A percentile compares a stretch with the other conserved stretches of the same genome.
Conservation (phyloP, 1,140 invertebrate genomes). For the Homarus americanus region DNA sequence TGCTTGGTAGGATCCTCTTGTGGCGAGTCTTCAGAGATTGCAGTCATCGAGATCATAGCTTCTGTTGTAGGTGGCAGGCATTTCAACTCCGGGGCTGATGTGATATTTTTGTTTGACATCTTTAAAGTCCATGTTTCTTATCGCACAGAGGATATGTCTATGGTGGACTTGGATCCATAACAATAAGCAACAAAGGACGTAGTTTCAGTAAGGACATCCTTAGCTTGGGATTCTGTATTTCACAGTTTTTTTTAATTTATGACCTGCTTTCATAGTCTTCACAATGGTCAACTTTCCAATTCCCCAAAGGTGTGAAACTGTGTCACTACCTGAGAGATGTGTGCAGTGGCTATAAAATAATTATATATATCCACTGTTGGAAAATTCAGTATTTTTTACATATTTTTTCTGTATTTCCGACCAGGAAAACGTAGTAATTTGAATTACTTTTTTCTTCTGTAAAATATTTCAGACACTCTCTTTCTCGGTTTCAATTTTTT, state of each 20-base stretch:
- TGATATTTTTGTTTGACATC: not conserved
- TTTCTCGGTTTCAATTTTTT: too few species aligned
- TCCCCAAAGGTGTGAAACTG: not conserved
- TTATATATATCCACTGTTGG: too few species aligned
- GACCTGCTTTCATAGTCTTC: not conserved
- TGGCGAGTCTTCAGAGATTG: not conserved
- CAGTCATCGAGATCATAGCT: not conserved
- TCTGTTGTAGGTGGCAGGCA: not conserved
- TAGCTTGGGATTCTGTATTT: not conserved
- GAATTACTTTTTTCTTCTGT: too few species aligned
- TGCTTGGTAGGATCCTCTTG: not conserved
- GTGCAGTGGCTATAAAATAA: too few species aligned
- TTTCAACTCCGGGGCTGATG: not conserved
- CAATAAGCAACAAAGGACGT: not conserved
- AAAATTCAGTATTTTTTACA: too few species aligned
- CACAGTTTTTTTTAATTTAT: not conserved
- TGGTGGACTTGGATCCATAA: not conserved
- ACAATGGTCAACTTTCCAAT: not conserved
- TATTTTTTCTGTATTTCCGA: too few species aligned
- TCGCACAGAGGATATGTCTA: not conserved
- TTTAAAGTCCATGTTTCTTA: not conserved
- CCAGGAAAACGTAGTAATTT: too few species aligned
- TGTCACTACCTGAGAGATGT: conserved; percentile 5
- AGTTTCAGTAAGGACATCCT: not conserved
- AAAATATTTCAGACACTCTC: too few species aligned